Evolutionary conservation across 2,888 invertebrate genomes (phyloP).

Genomic region (Erannis defoliaria): DNA sequence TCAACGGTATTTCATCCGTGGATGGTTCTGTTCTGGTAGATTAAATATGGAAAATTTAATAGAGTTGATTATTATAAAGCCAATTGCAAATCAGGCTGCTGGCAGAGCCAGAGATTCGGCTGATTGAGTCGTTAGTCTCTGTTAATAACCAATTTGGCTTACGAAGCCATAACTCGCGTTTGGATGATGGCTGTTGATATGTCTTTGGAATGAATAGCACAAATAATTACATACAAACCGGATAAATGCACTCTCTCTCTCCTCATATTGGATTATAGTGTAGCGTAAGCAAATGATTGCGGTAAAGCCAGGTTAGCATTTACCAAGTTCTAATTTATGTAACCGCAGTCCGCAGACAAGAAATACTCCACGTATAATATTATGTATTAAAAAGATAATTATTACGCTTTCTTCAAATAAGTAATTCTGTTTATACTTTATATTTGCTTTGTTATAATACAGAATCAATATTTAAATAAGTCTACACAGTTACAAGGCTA

Average conservation of each 20-base stretch:
- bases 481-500: not conserved
- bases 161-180: constrained; percentile 46
- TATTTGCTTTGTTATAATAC: not conserved
- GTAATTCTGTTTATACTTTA: not conserved
- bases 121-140: constrained; percentile 46
- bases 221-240: constrained; percentile 36
- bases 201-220: constrained; percentile 40
- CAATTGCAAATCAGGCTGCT: constrained; percentile 32
- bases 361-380: too few species aligned
- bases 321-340: constrained; percentile 54
- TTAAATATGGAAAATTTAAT: constrained; percentile 27
- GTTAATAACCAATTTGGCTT: constrained; percentile 49
- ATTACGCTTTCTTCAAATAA: constrained; percentile 11
- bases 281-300: constrained; percentile 52
- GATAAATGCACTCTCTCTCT: constrained; percentile 42
- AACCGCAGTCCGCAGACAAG: constrained; percentile 48
- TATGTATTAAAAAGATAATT: constrained; percentile 17
- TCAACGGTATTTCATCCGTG: constrained; percentile 14
- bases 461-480: not conserved
- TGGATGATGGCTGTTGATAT: constrained; percentile 41
- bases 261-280: too few species aligned
- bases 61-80: constrained; percentile 31
- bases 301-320: constrained; percentile 51
- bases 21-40: constrained; percentile 12
- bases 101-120: constrained; percentile 30